Percentiles rank a stretch among this genome's conserved stretches.
phyloP scores from a whole-genome alignment of 2,888 invertebrate genomes.

The Tineola bisselliella region DNA sequence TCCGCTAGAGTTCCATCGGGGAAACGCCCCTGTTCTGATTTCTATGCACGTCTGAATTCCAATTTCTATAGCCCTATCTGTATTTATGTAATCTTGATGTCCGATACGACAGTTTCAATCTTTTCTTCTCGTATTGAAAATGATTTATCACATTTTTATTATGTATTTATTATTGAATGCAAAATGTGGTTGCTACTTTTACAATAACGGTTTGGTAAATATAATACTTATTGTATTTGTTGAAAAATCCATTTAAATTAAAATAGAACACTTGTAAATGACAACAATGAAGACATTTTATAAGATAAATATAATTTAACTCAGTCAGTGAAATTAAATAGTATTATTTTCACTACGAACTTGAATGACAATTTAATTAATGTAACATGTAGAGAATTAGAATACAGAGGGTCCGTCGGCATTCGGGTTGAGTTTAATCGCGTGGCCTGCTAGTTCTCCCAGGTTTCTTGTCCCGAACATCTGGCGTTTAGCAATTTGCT shows the following conservation, averaged over 20 bases:
- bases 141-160: not conserved
- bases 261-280: no score
- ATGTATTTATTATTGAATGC: not conserved
- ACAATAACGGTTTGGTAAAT: no score
- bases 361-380: not conserved
- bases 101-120: slow-evolving; percentile 4
- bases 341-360: not conserved
- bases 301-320: no score
- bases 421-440: not conserved
- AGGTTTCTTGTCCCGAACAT: slow-evolving; percentile 52
- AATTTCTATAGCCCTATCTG: slow-evolving; percentile 1
- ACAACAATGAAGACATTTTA: no score
- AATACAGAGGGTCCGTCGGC: not conserved
- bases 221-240: no score
- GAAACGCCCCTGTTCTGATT: not conserved
- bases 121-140: not conserved
- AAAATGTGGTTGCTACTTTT: no score
- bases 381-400: not conserved
- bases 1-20: not conserved
- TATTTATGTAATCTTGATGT: slow-evolving; percentile 4
- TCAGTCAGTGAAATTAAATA: no score
- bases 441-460: not conserved
- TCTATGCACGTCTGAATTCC: slow-evolving; percentile 6
- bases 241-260: no score
- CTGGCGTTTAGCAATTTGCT: slow-evolving; percentile 64